These are phyloP conservation scores for Hypsopygia costalis DNA, from an alignment of 2,888 invertebrate species.

Conservation along the genomic window DNA sequence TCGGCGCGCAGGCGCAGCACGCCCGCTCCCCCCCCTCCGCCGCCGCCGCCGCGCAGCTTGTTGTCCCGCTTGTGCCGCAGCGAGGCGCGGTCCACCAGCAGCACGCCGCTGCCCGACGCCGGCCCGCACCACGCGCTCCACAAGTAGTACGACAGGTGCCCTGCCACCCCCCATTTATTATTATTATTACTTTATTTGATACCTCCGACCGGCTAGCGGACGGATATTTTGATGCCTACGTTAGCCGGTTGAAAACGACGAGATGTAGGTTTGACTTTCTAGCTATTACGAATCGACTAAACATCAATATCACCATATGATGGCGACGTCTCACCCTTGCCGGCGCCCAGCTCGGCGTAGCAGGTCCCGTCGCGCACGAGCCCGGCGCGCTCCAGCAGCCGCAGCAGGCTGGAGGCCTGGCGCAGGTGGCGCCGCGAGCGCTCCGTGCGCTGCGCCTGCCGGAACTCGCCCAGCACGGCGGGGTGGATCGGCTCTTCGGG, in stretches of 20 bases:
- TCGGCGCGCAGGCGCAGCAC: slow-evolving; percentile 86
- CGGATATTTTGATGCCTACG: no score
- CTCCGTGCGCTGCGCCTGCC: slow-evolving; percentile 76
- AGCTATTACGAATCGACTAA: no score
- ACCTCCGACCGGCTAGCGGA: no score
- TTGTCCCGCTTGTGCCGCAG: slow-evolving; percentile 90
- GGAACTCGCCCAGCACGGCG: slow-evolving; percentile 44
- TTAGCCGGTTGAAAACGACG: no score
- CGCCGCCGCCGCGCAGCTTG: slow-evolving; percentile 26
- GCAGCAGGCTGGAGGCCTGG: slow-evolving; percentile 89
- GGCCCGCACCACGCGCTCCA: slow-evolving; percentile 79
- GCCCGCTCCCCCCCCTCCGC: slow-evolving; percentile 45
- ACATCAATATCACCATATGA: no score
- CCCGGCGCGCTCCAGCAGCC: slow-evolving; percentile 81
- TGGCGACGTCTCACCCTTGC: no score
- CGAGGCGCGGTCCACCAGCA: slow-evolving; percentile 89
- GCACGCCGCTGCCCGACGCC: slow-evolving; percentile 75
- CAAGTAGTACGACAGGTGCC: slow-evolving; percentile 89
- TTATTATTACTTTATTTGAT: no score
- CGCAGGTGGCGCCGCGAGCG: slow-evolving; percentile 86
- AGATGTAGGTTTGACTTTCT: no score
- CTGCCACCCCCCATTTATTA: no score
- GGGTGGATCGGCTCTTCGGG: slow-evolving; percentile 47
- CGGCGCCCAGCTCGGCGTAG: slow-evolving; percentile 94
- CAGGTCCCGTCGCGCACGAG: slow-evolving; percentile 83